Conservation (phyloP, 2,888 invertebrate genomes). For the Himalopsyche tibetana region DNA sequence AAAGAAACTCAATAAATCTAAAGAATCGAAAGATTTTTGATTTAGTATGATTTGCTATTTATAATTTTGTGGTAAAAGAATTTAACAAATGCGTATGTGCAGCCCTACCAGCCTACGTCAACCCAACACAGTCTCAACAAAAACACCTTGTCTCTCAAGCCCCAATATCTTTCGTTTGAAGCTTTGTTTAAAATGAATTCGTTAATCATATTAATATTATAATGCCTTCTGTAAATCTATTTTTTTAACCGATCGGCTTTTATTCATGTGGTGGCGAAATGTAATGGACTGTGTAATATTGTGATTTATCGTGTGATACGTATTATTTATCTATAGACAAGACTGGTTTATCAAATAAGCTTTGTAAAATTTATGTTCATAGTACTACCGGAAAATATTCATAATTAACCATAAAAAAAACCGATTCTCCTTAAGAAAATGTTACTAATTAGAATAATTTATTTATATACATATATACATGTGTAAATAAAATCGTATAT, state of each 20-base stretch:
- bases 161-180: constrained; percentile 1
- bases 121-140: background rate
- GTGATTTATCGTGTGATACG: background rate
- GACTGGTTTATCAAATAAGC: constrained; percentile 12
- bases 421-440: too few relatives aligned
- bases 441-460: too few relatives aligned
- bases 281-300: constrained; percentile 22
- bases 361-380: background rate
- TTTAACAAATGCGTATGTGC: background rate
- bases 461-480: too few relatives aligned
- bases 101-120: background rate
- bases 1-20: too few relatives aligned
- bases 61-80: too few relatives aligned
- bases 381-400: too few relatives aligned
- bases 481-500: too few relatives aligned
- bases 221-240: constrained; percentile 20
- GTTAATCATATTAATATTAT: constrained; percentile 28
- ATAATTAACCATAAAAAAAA: too few relatives aligned
- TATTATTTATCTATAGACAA: background rate
- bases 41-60: too few relatives aligned
- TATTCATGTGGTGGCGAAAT: constrained; percentile 29
- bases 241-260: background rate
- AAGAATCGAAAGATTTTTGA: too few relatives aligned
- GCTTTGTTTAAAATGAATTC: background rate
- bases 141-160: background rate